Base-by-base conservation (phyloP, 2,888 invertebrate genomes). In the Scaptomyza caliginosa region DNA sequence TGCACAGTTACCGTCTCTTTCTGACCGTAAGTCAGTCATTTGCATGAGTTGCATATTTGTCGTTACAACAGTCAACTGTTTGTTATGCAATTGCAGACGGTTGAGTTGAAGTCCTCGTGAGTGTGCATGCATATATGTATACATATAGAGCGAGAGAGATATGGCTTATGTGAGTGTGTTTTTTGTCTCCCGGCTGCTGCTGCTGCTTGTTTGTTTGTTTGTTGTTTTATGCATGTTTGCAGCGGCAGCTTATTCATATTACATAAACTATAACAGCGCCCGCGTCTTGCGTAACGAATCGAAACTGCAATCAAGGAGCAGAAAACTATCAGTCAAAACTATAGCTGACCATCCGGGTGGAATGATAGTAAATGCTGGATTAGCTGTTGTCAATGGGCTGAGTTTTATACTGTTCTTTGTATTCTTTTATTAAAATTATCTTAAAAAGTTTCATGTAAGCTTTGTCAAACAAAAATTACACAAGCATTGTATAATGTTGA, bases 21-120 rank as follows among this genome's bases (percentile, higher is more conserved):
- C 51, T 54, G 63, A 48, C 77, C 69, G 81, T 80, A 84, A 82
- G 81, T 82, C 81, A 83, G 83, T 87, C 86, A 84, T 84, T 84
- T 84, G 87, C 87, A 84, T 84, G 83, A 86, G 77, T 82, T 85
- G 86, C 83, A 87, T 87, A 84, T 84, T 84, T 84, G 87, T 85
- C 87, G 87, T 84, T 79, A 85, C 83, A 85, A 82, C 87, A 86
- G 79, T 59, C 79, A 87, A 84, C 83, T 84, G 83, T 84, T 84
- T 84, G 83, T 84, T 84, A 84, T 84, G 83, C 83, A 87, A 84
- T 84, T 84, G 87, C 83, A 87, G 86, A 77, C 79, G 66, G 70
- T 62, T 62, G 78, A 80, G 82, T 73, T 85, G 51, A 26, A 55
- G 48, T 68, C 43, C 36, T 51, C 46, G n/a, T 19, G 2, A 34